Base-by-base conservation (phyloP, 2,888 invertebrate species). In the Ornithoptera priamus region DNA sequence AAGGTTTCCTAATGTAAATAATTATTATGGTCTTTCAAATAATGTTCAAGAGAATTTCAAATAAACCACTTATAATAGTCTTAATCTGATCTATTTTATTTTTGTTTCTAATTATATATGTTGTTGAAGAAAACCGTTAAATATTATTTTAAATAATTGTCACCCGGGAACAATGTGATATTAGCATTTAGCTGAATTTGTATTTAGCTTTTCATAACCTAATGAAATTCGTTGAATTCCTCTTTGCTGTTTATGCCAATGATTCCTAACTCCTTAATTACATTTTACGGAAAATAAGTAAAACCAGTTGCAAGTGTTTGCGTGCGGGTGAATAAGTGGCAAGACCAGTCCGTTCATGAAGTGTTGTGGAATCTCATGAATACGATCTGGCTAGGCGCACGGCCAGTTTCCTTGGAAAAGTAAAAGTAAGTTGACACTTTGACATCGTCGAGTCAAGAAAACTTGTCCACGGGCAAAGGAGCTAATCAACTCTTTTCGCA, bases 221-320 rank as follows among this genome's bases (percentile, higher is more conserved):
- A 30, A 30, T 30, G 30, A 72, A 74, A 71, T 73, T 74, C 69
- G 72, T 72, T 70, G 71, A 71, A 72, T 74, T 72, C 73, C 74
- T 71, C 72, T 64, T 71, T 73, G 65, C 72, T 70, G 72, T 60
- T 58, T 63, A 72, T 72, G 73, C 74, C 71, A 72, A 77, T 79
- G 75, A 79, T 81, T 79, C 80, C 78, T 76, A 77, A 76, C 74
- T 75, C 76, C 74, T 77, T 84, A 82, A 85, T 84, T 83, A 82
- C 78, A 80, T 75, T 77, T 80, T 81, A 82, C 82, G 84, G 85
- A 83, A 85, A 84, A 84, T 81, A 79, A 79, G 77, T 78, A 76
- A 81, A 84, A 85, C 85, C 80, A 80, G 85, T 85, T 80, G 72
- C 72, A 74, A 75, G 72, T 78, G 76, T 80, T 22, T 79, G 79